Conservation (phyloP, 2,113 vertebrate species). For the Alethe diademata region DNA sequence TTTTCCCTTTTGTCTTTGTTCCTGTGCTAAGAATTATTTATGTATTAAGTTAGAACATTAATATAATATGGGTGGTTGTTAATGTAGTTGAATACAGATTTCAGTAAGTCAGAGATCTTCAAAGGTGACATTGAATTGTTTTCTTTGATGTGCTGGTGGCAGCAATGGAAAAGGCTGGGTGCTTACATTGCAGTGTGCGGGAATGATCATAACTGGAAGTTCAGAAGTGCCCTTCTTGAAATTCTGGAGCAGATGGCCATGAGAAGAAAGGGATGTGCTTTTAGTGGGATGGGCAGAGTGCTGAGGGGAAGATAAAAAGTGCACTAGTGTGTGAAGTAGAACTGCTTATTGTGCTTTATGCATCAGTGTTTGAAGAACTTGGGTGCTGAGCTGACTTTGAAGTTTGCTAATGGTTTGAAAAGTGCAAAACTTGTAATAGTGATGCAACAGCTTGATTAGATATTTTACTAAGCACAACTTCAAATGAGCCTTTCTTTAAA, state of each 20-base stretch:
- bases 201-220: neutral
- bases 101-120: neutral
- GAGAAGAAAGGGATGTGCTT: neutral
- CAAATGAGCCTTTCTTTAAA: neutral
- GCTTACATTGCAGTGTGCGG: neutral
- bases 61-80: neutral
- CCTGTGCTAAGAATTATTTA: neutral
- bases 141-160: neutral
- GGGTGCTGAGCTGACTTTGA: neutral
- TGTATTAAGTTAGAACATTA: neutral
- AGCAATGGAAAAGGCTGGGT: neutral
- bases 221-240: neutral
- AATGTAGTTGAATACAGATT: neutral
- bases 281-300: neutral
- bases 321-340: neutral
- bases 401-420: neutral
- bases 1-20: neutral
- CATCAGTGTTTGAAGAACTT: neutral
- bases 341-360: neutral
- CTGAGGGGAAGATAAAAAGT: neutral
- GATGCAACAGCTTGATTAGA: neutral
- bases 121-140: neutral
- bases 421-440: neutral
- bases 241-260: neutral
- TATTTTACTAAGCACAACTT: neutral